These are phyloP conservation scores for Sminthopsis crassicaudata DNA, from an alignment of 2,113 vertebrate genomes.

Conservation along the genomic window DNA sequence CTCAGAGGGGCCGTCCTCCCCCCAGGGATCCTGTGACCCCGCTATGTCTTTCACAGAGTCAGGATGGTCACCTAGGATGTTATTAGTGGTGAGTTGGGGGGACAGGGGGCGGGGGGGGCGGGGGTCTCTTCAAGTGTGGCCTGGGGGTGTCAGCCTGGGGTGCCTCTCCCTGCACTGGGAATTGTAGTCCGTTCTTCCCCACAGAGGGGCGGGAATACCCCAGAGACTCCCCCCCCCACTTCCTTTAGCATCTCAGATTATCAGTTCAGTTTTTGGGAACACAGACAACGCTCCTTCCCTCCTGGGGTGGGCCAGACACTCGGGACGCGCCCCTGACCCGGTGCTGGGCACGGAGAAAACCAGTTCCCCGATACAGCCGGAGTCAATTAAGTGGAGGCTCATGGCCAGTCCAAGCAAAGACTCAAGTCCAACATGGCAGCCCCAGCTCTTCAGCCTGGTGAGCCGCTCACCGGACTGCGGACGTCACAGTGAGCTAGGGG, in stretches of 20 bases:
- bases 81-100: too few species aligned
- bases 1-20: too few species aligned
- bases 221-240: neutral
- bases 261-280: too few species aligned
- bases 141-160: neutral
- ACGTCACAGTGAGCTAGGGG: neutral
- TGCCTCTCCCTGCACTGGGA: neutral
- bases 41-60: neutral
- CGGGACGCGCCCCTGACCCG: neutral
- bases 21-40: neutral
- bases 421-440: neutral
- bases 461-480: too few species aligned
- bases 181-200: neutral
- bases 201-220: neutral
- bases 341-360: neutral
- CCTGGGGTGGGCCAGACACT: neutral
- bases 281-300: neutral
- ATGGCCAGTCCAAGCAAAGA: too few species aligned
- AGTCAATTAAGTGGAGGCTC: neutral
- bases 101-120: too few species aligned
- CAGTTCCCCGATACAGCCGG: neutral
- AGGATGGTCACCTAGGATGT: too few species aligned
- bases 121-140: neutral
- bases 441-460: too few species aligned
- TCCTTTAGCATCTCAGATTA: neutral